phyloP scores from a whole-genome alignment of 2,797 vertebrate species.

The Etheostoma nigrum region DNA sequence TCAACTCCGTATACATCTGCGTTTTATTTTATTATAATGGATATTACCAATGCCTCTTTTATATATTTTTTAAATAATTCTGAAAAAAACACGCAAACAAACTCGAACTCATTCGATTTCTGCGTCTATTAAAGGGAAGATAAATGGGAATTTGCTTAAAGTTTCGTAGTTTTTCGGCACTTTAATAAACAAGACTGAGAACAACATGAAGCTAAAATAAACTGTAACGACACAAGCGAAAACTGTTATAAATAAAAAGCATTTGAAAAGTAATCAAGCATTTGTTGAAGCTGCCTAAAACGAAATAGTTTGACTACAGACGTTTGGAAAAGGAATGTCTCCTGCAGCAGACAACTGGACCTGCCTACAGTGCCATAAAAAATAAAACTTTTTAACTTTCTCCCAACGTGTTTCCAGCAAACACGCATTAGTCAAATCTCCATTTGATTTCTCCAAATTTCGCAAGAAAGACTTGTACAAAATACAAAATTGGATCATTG shows the following conservation, averaged over 20 bases:
- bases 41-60: accelerated
- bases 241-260: neutral
- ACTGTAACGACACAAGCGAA: neutral
- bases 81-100: neutral
- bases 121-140: neutral
- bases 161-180: neutral
- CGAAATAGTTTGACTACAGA: neutral
- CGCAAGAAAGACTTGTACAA: neutral
- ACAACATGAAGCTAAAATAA: neutral
- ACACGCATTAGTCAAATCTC: neutral
- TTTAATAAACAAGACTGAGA: neutral
- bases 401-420: neutral
- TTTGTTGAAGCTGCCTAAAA: neutral
- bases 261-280: neutral
- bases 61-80: neutral
- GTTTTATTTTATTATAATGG: neutral
- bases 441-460: neutral
- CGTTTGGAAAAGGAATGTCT: neutral
- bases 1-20: neutral
- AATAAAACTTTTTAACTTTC: neutral
- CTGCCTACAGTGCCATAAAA: neutral
- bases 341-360: neutral
- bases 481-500: neutral
- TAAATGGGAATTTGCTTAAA: neutral
- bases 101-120: neutral